Percentiles rank a stretch among this genome's conserved stretches.
Conservation (phyloP, 1,140 invertebrate genomes). For the Nomia melanderi region DNA sequence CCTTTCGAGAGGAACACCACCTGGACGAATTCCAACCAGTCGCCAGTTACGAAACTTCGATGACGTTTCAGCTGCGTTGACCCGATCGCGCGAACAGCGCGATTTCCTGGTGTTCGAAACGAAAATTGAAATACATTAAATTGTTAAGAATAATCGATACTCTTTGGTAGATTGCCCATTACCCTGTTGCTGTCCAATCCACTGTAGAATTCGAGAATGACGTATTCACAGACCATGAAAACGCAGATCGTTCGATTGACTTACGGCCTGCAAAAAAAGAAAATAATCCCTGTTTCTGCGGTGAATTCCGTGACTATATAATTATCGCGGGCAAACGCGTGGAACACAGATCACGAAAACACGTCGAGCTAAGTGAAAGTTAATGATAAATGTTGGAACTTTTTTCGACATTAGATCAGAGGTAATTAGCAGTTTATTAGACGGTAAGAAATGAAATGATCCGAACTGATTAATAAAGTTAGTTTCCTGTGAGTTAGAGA, state of each 20-base stretch:
- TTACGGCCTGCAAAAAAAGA: background rate
- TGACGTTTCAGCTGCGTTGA: background rate
- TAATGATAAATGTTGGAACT: background rate
- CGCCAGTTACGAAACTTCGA: slow-evolving; percentile 12
- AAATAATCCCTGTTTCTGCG: no score
- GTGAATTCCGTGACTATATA: background rate
- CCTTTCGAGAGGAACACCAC: background rate
- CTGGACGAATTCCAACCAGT: slow-evolving; percentile 58
- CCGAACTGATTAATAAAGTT: background rate
- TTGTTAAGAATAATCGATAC: background rate
- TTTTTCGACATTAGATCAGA: background rate
- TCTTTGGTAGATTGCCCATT: no score
- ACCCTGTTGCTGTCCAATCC: no score
- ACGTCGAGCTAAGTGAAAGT: slow-evolving; percentile 1
- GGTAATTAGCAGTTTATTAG: background rate
- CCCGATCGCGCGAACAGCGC: background rate
- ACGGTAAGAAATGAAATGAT: background rate
- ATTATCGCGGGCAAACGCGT: background rate
- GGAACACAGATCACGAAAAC: background rate
- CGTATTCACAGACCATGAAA: no score
- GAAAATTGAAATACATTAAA: background rate
- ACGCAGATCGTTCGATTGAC: no score
- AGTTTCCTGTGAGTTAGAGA: no score
- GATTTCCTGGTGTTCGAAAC: background rate
- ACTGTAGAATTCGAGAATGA: no score